Evolutionary conservation across 2,888 invertebrate species (phyloP).

Genomic region (Drosophila ezoana): DNA sequence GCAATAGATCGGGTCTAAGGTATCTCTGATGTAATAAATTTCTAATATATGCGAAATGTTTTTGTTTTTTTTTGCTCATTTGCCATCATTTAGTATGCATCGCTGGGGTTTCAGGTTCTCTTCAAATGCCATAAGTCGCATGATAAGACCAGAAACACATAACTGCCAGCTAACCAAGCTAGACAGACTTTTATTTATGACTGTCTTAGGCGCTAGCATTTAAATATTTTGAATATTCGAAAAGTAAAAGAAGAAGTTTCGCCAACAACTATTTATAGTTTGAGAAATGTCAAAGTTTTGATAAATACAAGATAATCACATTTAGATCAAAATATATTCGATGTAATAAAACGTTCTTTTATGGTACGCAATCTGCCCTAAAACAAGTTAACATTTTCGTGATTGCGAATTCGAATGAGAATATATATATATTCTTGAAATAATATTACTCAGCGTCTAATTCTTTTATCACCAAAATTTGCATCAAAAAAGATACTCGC

Average conservation of each 20-base stretch:
- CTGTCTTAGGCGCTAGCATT: not conserved
- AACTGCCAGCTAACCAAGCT: slow-evolving; percentile 5
- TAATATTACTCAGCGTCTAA: too few species aligned
- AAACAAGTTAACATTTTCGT: too few species aligned
- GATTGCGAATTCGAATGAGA: too few species aligned
- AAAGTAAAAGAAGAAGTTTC: not conserved
- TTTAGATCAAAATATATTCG: too few species aligned
- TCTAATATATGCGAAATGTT: slow-evolving; percentile 52
- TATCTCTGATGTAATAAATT: slow-evolving; percentile 59
- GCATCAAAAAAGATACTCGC: too few species aligned
- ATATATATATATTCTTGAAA: too few species aligned
- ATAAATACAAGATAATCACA: not conserved
- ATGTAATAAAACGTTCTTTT: too few species aligned
- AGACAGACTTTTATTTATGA: slow-evolving; percentile 31
- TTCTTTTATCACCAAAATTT: too few species aligned
- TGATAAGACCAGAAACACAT: slow-evolving; percentile 33
- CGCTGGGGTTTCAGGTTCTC: slow-evolving; percentile 44
- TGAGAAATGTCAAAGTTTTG: not conserved
- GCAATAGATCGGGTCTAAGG: slow-evolving; percentile 36
- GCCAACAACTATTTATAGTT: not conserved
- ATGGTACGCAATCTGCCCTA: too few species aligned
- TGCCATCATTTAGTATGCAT: slow-evolving; percentile 52
- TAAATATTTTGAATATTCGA: not conserved
- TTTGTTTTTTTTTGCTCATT: slow-evolving; percentile 30
- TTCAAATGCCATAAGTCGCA: slow-evolving; percentile 43